Evolutionary conservation across 2,797 vertebrate genomes (phyloP), one percentile per base, ranked within the genome.

Genomic region (Fistularia tabacaria): DNA sequence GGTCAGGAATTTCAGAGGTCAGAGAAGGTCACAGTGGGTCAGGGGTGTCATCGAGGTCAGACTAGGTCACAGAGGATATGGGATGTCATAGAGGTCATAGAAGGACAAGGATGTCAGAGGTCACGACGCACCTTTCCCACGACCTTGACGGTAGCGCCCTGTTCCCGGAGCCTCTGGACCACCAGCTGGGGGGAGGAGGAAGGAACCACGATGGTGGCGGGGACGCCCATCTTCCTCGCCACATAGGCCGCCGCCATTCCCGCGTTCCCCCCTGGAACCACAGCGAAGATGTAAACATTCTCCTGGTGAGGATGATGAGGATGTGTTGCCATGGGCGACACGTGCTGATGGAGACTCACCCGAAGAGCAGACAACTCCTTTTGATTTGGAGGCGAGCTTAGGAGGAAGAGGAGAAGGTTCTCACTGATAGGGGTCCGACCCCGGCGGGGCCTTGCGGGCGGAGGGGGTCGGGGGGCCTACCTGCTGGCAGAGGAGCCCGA

Each of bases 401-500:
- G 71, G 41, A 54, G 12, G 74, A 14, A 71, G 41, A 54, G 12
- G 7, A 43, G 8, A 36, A 8, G 0, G 53, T 38, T 14, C 1
- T 51, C 49, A 48, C 15, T 1, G 11, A 12, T 42, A 12, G 36
- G 8, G 11, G 14, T 6, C 5, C 9, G 9, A 45, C 25, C 25
- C 25, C 25, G 4, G 43, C 1, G 10, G 8, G 7, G 12, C 1
- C 1, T 38, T 13, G 10, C 15, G n/a, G n/a, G 43, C 2, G 50
- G 44, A 10, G 5, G 6, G 9, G 10, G 0, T 1, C 38, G 25
- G 6, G 6, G 7, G 50, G 2, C 15, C 9, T 50, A 99, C 97
- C 89, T 93, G 89, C 83, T 93, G 93, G 76, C 95, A 96, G 54
- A 92, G 85, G 55, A 91, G 89, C 25, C 96, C 94, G 0, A 99